Base-by-base conservation (phyloP, 2,797 vertebrate species). In the Triplophysa yarkandensis region DNA sequence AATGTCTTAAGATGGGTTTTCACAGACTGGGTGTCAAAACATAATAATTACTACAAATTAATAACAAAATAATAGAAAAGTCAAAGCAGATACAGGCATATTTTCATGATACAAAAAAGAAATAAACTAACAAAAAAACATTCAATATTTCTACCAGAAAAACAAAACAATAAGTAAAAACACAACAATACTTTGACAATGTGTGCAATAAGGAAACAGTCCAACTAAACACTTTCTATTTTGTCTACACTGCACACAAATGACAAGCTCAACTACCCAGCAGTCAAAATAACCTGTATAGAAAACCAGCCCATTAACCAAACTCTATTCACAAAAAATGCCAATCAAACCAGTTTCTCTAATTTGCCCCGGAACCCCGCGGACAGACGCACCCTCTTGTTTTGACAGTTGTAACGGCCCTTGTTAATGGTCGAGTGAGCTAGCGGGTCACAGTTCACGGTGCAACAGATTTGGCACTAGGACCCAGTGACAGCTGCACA, bases 361-460 rank as follows among this genome's bases (percentile, higher is more conserved):
- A 71, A 78, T 80, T 82, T 68, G 78, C 71, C 32, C 41, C 28
- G 73, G 72, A 77, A 70, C 69, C 81, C 78, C 27, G 43, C 76
- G 63, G 76, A 78, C 71, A 80, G 68, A 68, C 71, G 43, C 39
- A 34, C 39, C 61, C 76, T 62, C 78, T 74, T 83, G 81, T 80
- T 81, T 74, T 78, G 79, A 79, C 79, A 79, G 81, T 79, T 78
- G 76, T 76, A 77, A 78, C 70, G 70, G 81, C 76, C 64, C 78
- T 74, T 54, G 81, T 83, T 80, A 77, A 84, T 74, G 78, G 65
- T 80, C 70, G 71, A 77, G 75, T 74, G 77, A 75, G 74, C 78
- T 81, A 55, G 81, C 76, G 75, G 81, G 82, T 85, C 78, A 85
- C 80, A 86, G 85, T 85, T 88, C 79, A 84, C 74, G 79, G 77